Evolutionary conservation across 1,140 invertebrate genomes (phyloP).

Genomic region (Drosophila sproati): DNA sequence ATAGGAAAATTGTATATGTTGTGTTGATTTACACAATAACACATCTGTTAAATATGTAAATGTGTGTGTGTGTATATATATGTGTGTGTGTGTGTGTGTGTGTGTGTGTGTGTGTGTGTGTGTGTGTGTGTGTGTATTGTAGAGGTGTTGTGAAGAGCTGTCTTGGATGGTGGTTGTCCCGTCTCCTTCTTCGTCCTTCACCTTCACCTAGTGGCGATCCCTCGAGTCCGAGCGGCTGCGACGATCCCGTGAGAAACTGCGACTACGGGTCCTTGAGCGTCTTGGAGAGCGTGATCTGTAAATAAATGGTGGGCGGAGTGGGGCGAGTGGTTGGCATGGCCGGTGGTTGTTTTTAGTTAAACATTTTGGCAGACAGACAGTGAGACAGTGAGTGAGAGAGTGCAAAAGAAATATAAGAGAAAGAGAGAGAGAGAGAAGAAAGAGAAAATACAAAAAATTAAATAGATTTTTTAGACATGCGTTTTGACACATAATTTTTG

Average conservation of each 20-base stretch:
- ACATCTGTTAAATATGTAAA: slow-evolving; percentile 7
- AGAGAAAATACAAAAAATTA: slow-evolving; percentile 72
- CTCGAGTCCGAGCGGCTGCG: slow-evolving; percentile 86
- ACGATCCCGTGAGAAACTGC: slow-evolving; percentile 85
- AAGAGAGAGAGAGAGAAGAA: slow-evolving; percentile 41
- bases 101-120: slow-evolving; percentile 7
- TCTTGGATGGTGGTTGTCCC: slow-evolving; percentile 8
- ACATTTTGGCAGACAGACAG: slow-evolving; percentile 13
- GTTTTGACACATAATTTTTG: slow-evolving; percentile 28
- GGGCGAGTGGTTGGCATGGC: slow-evolving; percentile 1
- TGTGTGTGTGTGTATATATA: slow-evolving; percentile 20
- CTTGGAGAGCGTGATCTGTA: slow-evolving; percentile 86
- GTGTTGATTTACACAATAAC: slow-evolving; percentile 23
- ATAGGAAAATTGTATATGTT: slow-evolving; percentile 27
- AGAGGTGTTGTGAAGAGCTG: slow-evolving; percentile 19
- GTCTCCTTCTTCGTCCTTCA: not conserved
- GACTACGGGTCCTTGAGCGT: slow-evolving; percentile 85
- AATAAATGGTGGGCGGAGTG: slow-evolving; percentile 53
- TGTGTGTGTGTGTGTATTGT: slow-evolving; percentile 5
- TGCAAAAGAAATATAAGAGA: slow-evolving; percentile 16
- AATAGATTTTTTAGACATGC: slow-evolving; percentile 59
- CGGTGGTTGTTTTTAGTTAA: slow-evolving; percentile 9
- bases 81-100: slow-evolving; percentile 6
- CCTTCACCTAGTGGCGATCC: slow-evolving; percentile 85
- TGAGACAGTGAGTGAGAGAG: slow-evolving; percentile 13